Percentiles rank a stretch among this genome's conserved stretches.
These are phyloP conservation scores for Amaurobius ferox DNA, from an alignment of 2,888 invertebrate genomes.

Conservation along the genomic window DNA sequence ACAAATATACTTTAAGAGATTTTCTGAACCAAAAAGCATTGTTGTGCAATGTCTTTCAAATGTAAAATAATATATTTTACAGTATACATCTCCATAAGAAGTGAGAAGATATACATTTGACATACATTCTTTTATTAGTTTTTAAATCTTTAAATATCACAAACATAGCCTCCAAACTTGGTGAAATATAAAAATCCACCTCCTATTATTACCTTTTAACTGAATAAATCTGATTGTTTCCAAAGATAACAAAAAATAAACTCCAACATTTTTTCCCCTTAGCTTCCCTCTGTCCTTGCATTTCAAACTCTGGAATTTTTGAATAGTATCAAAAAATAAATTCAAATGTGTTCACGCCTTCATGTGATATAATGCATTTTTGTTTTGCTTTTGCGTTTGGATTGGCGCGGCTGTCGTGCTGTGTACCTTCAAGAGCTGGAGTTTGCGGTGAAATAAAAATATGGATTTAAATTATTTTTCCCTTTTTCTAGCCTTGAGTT, in stretches of 20 bases:
- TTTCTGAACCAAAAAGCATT: too few relatives aligned
- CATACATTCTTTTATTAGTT: too few relatives aligned
- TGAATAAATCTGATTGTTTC: too few relatives aligned
- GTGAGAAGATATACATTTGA: too few relatives aligned
- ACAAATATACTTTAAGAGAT: too few relatives aligned
- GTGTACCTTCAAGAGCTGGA: not conserved
- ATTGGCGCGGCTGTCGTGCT: not conserved
- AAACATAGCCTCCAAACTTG: too few relatives aligned
- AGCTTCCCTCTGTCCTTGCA: not conserved
- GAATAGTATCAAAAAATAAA: slow-evolving; percentile 51
- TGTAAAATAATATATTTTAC: too few relatives aligned
- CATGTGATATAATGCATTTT: slow-evolving; percentile 37
- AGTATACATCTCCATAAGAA: too few relatives aligned
- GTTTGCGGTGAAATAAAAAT: not conserved
- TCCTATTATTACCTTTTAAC: too few relatives aligned
- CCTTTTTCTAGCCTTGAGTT: not conserved
- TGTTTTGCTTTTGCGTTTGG: not conserved
- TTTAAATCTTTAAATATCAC: too few relatives aligned
- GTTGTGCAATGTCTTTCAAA: too few relatives aligned
- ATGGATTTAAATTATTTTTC: not conserved
- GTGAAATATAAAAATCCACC: too few relatives aligned
- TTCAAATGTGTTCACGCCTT: slow-evolving; percentile 44
- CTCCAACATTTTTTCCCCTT: not conserved
- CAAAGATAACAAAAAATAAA: not conserved
- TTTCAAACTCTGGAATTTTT: slow-evolving; percentile 31